Evolutionary conservation across 2,797 vertebrate genomes (phyloP).

Genomic region (Oceanodroma leucorhoa): DNA sequence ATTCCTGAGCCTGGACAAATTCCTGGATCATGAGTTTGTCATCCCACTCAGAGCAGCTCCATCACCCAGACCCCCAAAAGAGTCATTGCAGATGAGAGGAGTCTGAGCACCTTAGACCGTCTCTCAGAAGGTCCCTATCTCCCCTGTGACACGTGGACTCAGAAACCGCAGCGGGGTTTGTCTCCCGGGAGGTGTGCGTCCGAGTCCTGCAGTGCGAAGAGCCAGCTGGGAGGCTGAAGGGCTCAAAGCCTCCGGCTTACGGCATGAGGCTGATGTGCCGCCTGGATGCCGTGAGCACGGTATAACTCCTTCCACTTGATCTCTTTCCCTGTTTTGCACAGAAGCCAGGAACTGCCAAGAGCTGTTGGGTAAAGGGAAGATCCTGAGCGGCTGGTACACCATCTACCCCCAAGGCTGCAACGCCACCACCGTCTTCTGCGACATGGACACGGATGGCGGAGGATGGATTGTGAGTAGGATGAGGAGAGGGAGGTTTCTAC

Average conservation of each 20-base stretch:
- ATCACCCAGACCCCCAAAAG: background rate
- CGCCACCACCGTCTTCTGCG: slow-evolving; percentile 50
- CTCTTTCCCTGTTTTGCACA: background rate
- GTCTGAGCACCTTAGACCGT: background rate
- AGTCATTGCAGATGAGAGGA: background rate
- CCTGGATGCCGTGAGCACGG: background rate
- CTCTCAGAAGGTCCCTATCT: background rate
- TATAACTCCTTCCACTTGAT: background rate
- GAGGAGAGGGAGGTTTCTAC: background rate
- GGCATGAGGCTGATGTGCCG: background rate
- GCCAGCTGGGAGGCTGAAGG: background rate
- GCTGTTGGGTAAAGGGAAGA: slow-evolving; percentile 21
- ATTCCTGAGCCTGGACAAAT: background rate
- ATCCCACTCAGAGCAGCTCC: background rate
- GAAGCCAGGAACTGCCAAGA: slow-evolving; percentile 59
- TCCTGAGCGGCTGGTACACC: slow-evolving; percentile 66
- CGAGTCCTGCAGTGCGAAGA: background rate
- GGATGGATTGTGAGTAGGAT: slow-evolving; percentile 69
- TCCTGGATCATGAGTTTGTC: background rate
- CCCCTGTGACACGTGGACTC: background rate
- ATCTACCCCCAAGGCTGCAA: slow-evolving; percentile 57
- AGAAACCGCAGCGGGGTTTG: background rate
- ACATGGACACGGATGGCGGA: slow-evolving; percentile 67
- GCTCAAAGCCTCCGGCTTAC: background rate
- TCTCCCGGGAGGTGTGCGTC: background rate